Evolutionary conservation across 2,113 vertebrate genomes (phyloP).

Genomic region (Catharus minimus): DNA sequence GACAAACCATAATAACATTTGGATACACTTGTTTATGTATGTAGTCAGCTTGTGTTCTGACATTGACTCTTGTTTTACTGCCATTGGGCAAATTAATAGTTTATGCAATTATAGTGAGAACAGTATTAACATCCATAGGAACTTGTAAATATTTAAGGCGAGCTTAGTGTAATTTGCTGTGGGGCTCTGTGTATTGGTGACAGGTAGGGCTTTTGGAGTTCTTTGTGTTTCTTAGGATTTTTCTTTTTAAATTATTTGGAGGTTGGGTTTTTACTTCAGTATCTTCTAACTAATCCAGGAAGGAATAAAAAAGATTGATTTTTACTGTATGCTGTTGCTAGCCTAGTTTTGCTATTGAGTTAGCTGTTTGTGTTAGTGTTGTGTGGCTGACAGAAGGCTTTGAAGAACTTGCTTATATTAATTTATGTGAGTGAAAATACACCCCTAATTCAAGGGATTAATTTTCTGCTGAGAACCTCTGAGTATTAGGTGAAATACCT

Average conservation of each 20-base stretch:
- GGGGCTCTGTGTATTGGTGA: background rate
- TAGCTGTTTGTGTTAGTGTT: background rate
- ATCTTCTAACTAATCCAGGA: background rate
- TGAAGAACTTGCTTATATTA: background rate
- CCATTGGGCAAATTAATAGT: background rate
- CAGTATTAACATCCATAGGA: background rate
- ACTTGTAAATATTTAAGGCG: background rate
- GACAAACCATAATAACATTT: background rate
- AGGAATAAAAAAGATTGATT: background rate
- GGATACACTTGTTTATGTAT: background rate
- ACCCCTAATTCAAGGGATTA: background rate
- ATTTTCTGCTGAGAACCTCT: background rate
- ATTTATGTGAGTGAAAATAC: background rate
- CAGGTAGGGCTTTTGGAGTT: background rate
- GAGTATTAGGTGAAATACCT: background rate
- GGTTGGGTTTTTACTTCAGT: background rate
- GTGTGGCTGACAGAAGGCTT: background rate
- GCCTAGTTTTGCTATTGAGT: fast-evolving
- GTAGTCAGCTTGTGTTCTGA: background rate
- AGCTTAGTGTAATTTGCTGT: background rate
- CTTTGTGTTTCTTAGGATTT: background rate
- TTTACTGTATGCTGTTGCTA: background rate
- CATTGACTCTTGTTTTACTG: background rate
- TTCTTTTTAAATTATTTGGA: background rate
- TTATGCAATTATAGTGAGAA: background rate